These are phyloP conservation scores for Axinella damicornis DNA, from an alignment of 37 sponge, comb jelly and placozoan species.

Conservation along the genomic window DNA sequence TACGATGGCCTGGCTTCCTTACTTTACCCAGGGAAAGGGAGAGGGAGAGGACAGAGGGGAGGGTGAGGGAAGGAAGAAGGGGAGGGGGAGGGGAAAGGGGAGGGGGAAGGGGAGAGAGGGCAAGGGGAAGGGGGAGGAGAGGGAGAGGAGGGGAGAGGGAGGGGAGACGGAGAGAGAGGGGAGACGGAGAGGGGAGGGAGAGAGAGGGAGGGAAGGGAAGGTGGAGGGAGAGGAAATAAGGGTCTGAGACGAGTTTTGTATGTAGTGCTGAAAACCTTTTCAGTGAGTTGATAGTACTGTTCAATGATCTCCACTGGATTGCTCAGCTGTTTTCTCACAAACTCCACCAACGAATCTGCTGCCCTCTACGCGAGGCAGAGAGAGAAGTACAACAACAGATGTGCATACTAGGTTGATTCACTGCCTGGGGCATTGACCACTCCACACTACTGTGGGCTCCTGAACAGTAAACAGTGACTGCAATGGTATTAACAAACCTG, in stretches of 20 bases:
- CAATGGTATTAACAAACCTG: slow-evolving; percentile 55
- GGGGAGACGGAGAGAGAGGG: background rate
- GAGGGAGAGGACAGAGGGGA: background rate
- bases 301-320: slow-evolving; percentile 61
- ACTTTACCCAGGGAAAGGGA: no score
- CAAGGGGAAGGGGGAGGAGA: no score
- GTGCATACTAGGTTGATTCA: background rate
- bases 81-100: background rate
- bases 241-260: no score
- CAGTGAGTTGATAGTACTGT: background rate
- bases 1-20: no score
- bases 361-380: slow-evolving; percentile 26
- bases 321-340: slow-evolving; percentile 59
- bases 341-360: slow-evolving; percentile 60
- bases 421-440: no score
- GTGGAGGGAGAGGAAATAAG: background rate
- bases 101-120: background rate
- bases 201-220: background rate
- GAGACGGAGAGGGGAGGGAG: no score
- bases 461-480: no score
- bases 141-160: no score
- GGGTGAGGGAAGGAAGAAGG: background rate
- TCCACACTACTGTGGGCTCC: no score
- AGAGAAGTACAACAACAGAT: background rate
- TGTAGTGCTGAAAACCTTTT: slow-evolving; percentile 3